These are phyloP conservation scores for Dryobota labecula DNA, from an alignment of 2,888 invertebrate species.

Conservation along the genomic window DNA sequence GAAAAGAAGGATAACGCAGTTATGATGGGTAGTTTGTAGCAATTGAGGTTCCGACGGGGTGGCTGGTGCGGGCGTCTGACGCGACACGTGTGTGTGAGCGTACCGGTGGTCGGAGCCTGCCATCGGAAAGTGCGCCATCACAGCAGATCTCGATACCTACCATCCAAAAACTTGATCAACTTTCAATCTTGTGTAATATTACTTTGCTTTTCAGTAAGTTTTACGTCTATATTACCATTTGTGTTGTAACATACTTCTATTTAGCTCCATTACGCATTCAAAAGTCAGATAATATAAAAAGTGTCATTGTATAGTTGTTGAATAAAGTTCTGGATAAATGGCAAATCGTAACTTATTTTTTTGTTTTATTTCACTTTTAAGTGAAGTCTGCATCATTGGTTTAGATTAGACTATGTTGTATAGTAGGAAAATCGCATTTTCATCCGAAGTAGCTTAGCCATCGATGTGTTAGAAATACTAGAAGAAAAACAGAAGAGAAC, in stretches of 20 bases:
- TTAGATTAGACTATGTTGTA: neutral
- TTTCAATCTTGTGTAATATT: constrained; percentile 39
- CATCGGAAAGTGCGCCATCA: no score
- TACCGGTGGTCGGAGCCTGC: neutral
- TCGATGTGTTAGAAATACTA: no score
- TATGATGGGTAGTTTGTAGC: constrained; percentile 16
- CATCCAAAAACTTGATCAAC: constrained; percentile 18
- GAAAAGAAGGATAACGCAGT: constrained; percentile 37
- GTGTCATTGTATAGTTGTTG: constrained; percentile 37
- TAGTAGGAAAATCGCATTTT: neutral
- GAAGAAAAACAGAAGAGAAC: no score
- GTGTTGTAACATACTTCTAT: constrained; percentile 42
- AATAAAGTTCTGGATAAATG: constrained; percentile 42
- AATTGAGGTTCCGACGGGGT: neutral
- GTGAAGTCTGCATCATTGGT: neutral
- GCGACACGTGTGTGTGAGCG: neutral
- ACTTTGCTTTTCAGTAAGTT: constrained; percentile 32
- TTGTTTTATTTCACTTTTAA: constrained; percentile 50
- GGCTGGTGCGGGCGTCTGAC: neutral
- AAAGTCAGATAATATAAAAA: constrained; percentile 17
- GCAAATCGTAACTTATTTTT: constrained; percentile 43
- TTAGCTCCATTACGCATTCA: constrained; percentile 9
- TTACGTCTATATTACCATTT: constrained; percentile 9
- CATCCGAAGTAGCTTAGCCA: no score
- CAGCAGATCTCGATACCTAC: neutral